phyloP scores from a whole-genome alignment of 2,797 vertebrate genomes.

The Acanthopagrus latus region DNA sequence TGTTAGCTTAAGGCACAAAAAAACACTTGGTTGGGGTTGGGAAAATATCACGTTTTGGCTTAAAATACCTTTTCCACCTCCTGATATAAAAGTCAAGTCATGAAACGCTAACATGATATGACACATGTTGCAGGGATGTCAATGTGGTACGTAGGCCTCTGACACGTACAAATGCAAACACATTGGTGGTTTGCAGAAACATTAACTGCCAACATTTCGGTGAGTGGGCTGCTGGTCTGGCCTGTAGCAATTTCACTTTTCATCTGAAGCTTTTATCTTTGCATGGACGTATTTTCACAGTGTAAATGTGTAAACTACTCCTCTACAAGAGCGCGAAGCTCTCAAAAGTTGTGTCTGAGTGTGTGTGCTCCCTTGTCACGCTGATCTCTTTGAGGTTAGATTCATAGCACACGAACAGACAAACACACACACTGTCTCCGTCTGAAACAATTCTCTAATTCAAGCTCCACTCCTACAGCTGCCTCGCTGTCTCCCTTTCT shows the following conservation, averaged over 20 bases:
- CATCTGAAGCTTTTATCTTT: neutral
- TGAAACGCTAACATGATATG: no score
- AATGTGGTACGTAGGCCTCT: no score
- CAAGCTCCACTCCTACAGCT: conserved; percentile 36
- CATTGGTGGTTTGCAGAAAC: no score
- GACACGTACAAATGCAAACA: no score
- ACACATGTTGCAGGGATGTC: no score
- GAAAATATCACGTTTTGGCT: no score
- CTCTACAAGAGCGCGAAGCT: neutral
- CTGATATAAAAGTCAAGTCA: no score
- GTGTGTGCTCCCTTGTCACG: conserved; percentile 6
- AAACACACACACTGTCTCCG: neutral
- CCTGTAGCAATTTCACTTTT: neutral
- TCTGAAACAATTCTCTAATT: conserved; percentile 55
- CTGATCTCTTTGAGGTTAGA: conserved; percentile 29
- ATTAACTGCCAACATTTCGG: no score
- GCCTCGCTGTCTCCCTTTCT: conserved; percentile 39
- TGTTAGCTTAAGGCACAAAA: no score
- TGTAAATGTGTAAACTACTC: neutral
- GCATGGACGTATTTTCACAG: neutral
- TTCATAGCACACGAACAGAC: neutral
- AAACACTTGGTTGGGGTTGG: no score
- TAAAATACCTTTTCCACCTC: no score
- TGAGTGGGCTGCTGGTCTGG: no score
- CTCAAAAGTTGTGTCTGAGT: conserved; percentile 4